Base-by-base conservation (phyloP, 1,140 invertebrate species). In the Drosophila aff. region DNA sequence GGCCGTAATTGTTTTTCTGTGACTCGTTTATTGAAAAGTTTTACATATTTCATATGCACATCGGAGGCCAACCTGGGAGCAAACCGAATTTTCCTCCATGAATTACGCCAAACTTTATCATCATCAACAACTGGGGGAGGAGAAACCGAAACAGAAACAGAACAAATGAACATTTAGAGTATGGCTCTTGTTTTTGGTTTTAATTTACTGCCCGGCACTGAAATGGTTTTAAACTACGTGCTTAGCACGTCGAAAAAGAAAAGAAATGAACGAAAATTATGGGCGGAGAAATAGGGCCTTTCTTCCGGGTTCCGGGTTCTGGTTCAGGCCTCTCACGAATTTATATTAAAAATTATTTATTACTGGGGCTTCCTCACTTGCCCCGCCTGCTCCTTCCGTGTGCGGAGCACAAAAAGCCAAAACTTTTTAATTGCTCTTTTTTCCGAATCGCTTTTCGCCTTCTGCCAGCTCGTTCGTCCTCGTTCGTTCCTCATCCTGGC, bases 301-400 rank as follows among this genome's bases (percentile, higher is more conserved):
- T 52, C 69, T 73, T 73, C 66, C 36, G 43, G 69, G 36, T 41
- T 65, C 23, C 23, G 23, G 23, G 23, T 73, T 47, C 53, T 72
- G 53, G 60, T 58, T 60, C 79, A 46, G 71, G 71, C 71, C 71
- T 73, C 73, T 81, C 76, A 85, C 82, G 82, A 86, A 86, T 86
- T 85, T 85, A 86, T 85, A 85, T 85, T 85, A 85, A 85, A 85
- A 85, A 85, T 85, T 85, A 85, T 85, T 86, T 85, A 85, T 85
- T 85, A 85, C 82, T 55, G 66, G 41, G 46, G 69, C 69, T 60
- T 73, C 47, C 69, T 60, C 66, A 41, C 28, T 50, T 67, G 41
- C 52, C 44, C 57, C 46, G 16, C 23, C 36, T 11, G 44, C 38
- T 41, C 36, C 28, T 18, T 68, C 16, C 50, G 72, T 59, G 53